Conservation (phyloP, 2,113 vertebrate genomes). For the Cavia porcellus region DNA sequence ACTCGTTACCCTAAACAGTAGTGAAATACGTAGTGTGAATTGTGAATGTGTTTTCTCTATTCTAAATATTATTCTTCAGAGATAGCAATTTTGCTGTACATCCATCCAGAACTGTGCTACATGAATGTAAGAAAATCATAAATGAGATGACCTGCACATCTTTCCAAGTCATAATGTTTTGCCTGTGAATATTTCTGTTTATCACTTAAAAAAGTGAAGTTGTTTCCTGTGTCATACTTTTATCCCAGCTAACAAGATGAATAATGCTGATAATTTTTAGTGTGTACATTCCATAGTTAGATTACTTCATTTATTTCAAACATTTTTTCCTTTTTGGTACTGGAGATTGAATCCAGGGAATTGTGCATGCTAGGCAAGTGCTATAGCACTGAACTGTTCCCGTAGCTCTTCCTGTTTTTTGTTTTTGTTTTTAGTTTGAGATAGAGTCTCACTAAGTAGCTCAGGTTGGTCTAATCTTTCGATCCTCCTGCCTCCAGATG, state of each 20-base stretch:
- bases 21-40: not conserved
- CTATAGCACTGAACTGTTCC: not conserved
- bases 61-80: not conserved
- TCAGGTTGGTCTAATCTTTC: not conserved
- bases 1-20: not conserved
- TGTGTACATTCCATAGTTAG: not conserved
- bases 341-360: not conserved
- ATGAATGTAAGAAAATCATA: conserved; percentile 5
- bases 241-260: conserved; percentile 48
- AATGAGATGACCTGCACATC: not conserved
- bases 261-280: conserved; percentile 11
- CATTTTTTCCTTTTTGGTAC: not conserved
- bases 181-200: conserved; percentile 32
- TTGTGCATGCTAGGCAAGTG: not conserved
- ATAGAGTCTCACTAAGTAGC: not conserved
- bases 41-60: not conserved
- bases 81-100: not conserved
- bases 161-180: conserved; percentile 29
- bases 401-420: not conserved
- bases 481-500: not conserved
- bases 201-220: not conserved
- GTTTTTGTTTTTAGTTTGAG: not conserved
- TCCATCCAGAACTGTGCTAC: conserved; percentile 10
- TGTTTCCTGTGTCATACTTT: not conserved
- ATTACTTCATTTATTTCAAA: conserved; percentile 8